Evolutionary conservation across 2,888 invertebrate species (phyloP).

Genomic region (Blera fallax): DNA sequence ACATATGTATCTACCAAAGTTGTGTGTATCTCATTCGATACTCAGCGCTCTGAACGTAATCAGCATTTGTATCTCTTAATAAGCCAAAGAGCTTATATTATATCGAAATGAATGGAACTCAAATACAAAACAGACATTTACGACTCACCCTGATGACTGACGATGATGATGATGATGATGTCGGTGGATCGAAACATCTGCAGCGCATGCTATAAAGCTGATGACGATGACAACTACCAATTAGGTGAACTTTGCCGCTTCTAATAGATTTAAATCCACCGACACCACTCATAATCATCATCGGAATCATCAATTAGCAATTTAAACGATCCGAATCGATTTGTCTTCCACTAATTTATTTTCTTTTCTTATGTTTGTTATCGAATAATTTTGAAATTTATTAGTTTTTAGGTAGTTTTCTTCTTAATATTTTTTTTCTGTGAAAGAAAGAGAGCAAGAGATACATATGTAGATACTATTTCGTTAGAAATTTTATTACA

Average conservation of each 20-base stretch:
- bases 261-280: constrained; percentile 6
- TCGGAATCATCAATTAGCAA: constrained; percentile 59
- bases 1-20: neutral
- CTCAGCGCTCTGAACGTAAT: neutral
- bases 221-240: constrained; percentile 39
- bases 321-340: constrained; percentile 59
- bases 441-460: neutral
- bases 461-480: neutral
- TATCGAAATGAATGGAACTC: neutral
- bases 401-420: constrained; percentile 1
- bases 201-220: neutral
- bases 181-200: constrained; percentile 2
- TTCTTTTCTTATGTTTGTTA: neutral
- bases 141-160: constrained; percentile 7
- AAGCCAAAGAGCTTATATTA: neutral
- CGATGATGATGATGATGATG: constrained; percentile 19
- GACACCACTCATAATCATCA: constrained; percentile 31
- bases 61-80: constrained; percentile 32
- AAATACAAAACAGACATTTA: constrained; percentile 11
- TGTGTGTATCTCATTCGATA: neutral
- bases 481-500: neutral
- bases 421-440: neutral
- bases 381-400: constrained; percentile 7
- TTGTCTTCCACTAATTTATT: neutral
- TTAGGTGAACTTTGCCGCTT: constrained; percentile 22